Evolutionary conservation across 2,113 vertebrate genomes (phyloP).

Genomic region (Eulemur macaco): DNA sequence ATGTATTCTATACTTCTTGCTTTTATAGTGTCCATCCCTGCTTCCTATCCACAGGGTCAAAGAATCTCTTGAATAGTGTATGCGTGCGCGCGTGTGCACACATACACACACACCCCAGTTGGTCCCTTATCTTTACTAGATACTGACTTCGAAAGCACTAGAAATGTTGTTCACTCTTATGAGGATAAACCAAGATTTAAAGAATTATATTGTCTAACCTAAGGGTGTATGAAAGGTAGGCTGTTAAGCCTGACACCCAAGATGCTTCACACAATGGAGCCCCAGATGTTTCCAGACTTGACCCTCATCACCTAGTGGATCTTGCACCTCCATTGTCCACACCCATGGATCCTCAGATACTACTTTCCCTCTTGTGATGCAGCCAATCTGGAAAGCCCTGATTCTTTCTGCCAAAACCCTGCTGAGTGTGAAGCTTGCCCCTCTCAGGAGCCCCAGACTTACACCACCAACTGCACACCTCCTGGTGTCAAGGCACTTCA

Average conservation of each 20-base stretch:
- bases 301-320: neutral
- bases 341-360: neutral
- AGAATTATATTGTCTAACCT: neutral
- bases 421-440: fast-evolving
- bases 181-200: neutral
- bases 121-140: neutral
- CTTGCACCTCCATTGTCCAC: fast-evolving
- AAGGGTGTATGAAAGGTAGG: too few species aligned
- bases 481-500: neutral
- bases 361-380: too few species aligned
- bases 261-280: neutral
- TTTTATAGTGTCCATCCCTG: neutral
- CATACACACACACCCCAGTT: neutral
- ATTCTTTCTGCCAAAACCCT: neutral
- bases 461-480: neutral
- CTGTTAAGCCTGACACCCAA: neutral
- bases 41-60: neutral
- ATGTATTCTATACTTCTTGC: neutral
- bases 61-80: neutral
- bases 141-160: neutral
- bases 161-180: neutral
- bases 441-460: neutral
- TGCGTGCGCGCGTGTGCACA: fast-evolving
- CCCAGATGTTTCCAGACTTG: neutral
- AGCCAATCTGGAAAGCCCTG: neutral